phyloP scores from a whole-genome alignment of 2,797 vertebrate genomes.

The Pygocentrus nattereri region DNA sequence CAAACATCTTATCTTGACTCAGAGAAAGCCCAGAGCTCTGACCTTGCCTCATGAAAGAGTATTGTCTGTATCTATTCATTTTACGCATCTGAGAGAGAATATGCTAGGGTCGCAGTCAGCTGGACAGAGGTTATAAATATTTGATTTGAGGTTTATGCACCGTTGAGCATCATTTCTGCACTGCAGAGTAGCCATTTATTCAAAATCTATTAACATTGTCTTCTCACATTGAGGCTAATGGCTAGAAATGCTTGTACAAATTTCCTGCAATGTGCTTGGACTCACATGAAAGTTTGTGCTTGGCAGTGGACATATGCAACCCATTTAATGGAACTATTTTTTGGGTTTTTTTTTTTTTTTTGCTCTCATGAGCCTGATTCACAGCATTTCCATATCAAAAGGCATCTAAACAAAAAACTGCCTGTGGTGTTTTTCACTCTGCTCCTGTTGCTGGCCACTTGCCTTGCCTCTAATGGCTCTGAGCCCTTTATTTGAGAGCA shows the following conservation, averaged over 20 bases:
- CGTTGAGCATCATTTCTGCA: slow-evolving; percentile 49
- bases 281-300: slow-evolving; percentile 14
- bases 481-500: slow-evolving; percentile 48
- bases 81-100: slow-evolving; percentile 33
- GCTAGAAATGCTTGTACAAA: slow-evolving; percentile 34
- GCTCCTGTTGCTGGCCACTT: slow-evolving; percentile 44
- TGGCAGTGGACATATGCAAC: slow-evolving; percentile 11
- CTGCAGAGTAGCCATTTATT: slow-evolving; percentile 38
- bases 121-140: slow-evolving; percentile 61
- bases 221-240: slow-evolving; percentile 41
- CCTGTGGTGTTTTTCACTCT: slow-evolving; percentile 49
- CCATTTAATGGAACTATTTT: slow-evolving; percentile 23
- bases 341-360: background rate
- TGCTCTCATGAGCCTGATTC: slow-evolving; percentile 34
- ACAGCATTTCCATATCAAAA: slow-evolving; percentile 50
- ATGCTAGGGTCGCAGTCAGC: slow-evolving; percentile 25
- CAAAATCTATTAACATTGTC: slow-evolving; percentile 44
- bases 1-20: background rate
- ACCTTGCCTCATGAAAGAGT: slow-evolving; percentile 32
- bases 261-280: slow-evolving; percentile 34
- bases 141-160: slow-evolving; percentile 59
- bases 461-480: slow-evolving; percentile 54
- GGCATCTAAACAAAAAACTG: slow-evolving; percentile 36
- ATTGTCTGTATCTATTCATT: slow-evolving; percentile 42
- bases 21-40: slow-evolving; percentile 27